A percentile compares a stretch with the other conserved stretches of the same genome.
Evolutionary conservation across 1,140 invertebrate genomes (phyloP).

Genomic region (Littorina saxatilis): DNA sequence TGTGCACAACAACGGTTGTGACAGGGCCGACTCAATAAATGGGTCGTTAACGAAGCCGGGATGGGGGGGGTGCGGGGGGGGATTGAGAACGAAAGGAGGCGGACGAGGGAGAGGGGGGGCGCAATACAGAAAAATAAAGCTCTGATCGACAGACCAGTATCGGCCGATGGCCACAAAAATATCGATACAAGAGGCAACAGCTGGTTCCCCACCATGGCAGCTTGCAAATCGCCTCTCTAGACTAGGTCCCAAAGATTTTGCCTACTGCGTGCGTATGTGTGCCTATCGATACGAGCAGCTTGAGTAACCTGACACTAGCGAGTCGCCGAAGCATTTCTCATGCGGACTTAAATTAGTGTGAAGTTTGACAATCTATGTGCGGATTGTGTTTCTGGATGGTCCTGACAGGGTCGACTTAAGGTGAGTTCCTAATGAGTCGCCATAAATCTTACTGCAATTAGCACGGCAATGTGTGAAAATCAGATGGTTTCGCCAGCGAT

Average conservation of each 20-base stretch:
- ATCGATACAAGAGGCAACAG: constrained; percentile 1
- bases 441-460: too few relatives aligned
- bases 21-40: not conserved
- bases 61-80: not conserved
- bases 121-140: too few relatives aligned
- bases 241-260: not conserved
- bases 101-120: too few relatives aligned
- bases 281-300: too few relatives aligned
- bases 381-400: too few relatives aligned
- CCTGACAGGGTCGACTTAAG: too few relatives aligned
- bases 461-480: too few relatives aligned
- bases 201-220: not conserved
- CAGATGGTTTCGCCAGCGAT: too few relatives aligned
- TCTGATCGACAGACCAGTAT: not conserved
- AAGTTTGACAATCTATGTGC: too few relatives aligned
- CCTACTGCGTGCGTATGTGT: not conserved
- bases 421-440: too few relatives aligned
- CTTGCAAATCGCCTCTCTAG: not conserved
- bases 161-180: not conserved
- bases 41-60: not conserved
- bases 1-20: not conserved
- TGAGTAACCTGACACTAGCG: not conserved
- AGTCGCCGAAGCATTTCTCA: not conserved
- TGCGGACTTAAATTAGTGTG: not conserved
- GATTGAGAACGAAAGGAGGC: too few relatives aligned